Base-by-base conservation (phyloP, 2,888 invertebrate species). In the Aquatica leii region DNA sequence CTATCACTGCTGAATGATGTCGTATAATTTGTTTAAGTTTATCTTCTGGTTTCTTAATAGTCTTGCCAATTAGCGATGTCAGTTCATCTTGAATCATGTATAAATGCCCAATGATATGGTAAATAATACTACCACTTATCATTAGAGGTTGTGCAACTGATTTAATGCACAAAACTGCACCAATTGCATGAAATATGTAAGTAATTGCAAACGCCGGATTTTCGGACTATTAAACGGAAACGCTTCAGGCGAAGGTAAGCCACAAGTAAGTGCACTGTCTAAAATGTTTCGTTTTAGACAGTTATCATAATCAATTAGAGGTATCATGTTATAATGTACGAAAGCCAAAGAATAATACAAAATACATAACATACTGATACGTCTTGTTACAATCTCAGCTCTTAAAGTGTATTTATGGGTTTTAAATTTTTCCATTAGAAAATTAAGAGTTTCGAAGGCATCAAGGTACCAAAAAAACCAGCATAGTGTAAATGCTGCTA, bases 71-170 rank as follows among this genome's bases (percentile, higher is more conserved):
- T 12, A 57, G 15, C 6, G 34, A 14, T 8, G 18, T n/a, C 11
- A 57, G 11, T 0, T 37, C 17, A 14, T 57, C 37, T 49, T 49
- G 35, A 1, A 57, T 8, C 37, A 57, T 49, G 2, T 24, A 15
- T 2, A 57, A 20, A 2, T 57, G 57, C 9, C 37, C 35, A 15
- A 57, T 57, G 8, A 49, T n/a, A 12, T 57, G 57, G 14, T 57
- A 57, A 1, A 21, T 15, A 9, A 57, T 40, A 20, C 57, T 57
- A 5, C 1, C 46, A 17, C 37, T 20, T 3, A 57, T 11, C 35
- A 49, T 48, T 4, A 35, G 0, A 4, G 49, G 57, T 0, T 49
- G 49, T 5, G 18, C 2, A 4, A 49, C 6, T 0, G 48, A 15
- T 3, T 48, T 9, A 1, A 37, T 49, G 15, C 49, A 35, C 3